phyloP scores from a whole-genome alignment of 1,140 invertebrate species.

The Drosophila lini region DNA sequence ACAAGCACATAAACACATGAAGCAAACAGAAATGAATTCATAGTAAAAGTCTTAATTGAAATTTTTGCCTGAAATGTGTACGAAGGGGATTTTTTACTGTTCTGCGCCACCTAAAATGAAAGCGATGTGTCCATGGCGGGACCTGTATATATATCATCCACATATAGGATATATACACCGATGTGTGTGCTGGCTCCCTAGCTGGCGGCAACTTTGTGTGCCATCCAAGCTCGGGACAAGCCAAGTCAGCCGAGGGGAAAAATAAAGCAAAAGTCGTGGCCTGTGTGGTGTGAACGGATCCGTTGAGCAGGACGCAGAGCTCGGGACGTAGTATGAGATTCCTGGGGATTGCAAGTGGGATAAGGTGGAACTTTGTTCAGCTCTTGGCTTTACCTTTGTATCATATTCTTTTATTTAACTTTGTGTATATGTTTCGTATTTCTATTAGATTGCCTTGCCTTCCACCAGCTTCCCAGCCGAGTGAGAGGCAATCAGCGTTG shows the following conservation, averaged over 20 bases:
- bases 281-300: slow-evolving; percentile 52
- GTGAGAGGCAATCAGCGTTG: slow-evolving; percentile 48
- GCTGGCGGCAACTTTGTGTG: slow-evolving; percentile 65
- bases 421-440: slow-evolving; percentile 49
- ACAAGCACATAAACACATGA: slow-evolving; percentile 30
- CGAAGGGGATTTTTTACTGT: slow-evolving; percentile 64
- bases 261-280: slow-evolving; percentile 69
- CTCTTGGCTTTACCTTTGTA: slow-evolving; percentile 71
- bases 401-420: slow-evolving; percentile 51
- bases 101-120: slow-evolving; percentile 69
- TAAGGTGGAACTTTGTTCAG: slow-evolving; percentile 45
- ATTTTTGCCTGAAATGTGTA: slow-evolving; percentile 76
- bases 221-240: slow-evolving; percentile 34
- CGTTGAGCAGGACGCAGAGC: slow-evolving; percentile 28
- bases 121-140: slow-evolving; percentile 57
- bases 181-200: slow-evolving; percentile 20
- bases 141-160: slow-evolving; percentile 50
- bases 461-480: slow-evolving; percentile 16
- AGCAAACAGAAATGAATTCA: slow-evolving; percentile 71
- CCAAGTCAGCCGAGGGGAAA: slow-evolving; percentile 15
- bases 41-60: slow-evolving; percentile 81
- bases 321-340: slow-evolving; percentile 17
- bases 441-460: slow-evolving; percentile 50
- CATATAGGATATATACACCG: slow-evolving; percentile 35
- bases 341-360: slow-evolving; percentile 22